Evolutionary conservation across 2,888 invertebrate species (phyloP).

Genomic region (Ennomos erosarius): DNA sequence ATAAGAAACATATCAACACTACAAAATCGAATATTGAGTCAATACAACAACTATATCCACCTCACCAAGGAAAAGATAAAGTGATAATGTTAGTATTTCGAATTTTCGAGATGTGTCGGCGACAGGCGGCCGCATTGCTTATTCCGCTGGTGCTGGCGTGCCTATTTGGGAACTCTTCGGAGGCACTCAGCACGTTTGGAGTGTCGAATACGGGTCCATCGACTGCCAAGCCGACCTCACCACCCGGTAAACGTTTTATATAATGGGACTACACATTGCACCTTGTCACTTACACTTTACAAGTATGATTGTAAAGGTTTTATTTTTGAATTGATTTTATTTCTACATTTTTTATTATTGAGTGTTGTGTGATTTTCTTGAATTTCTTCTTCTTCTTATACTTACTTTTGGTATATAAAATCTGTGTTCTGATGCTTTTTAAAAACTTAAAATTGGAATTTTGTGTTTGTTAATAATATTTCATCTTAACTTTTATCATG

Average conservation of each 20-base stretch:
- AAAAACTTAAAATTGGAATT: too few relatives aligned
- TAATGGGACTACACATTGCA: slow-evolving; percentile 61
- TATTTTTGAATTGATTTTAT: slow-evolving; percentile 14
- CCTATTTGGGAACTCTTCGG: slow-evolving; percentile 77
- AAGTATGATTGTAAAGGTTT: slow-evolving; percentile 5
- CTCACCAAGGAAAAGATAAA: slow-evolving; percentile 8
- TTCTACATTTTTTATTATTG: background rate
- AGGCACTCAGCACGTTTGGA: slow-evolving; percentile 89
- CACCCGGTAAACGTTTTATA: slow-evolving; percentile 83
- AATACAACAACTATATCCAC: slow-evolving; percentile 7
- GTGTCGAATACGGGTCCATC: slow-evolving; percentile 87
- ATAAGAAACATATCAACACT: too few relatives aligned
- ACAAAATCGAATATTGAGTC: background rate
- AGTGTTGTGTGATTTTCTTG: background rate
- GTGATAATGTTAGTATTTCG: slow-evolving; percentile 32
- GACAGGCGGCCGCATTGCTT: slow-evolving; percentile 64
- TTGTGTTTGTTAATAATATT: too few relatives aligned
- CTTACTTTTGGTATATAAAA: too few relatives aligned
- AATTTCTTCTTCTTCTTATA: too few relatives aligned
- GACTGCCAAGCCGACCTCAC: slow-evolving; percentile 82
- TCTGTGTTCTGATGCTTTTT: too few relatives aligned
- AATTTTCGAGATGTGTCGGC: slow-evolving; percentile 69
- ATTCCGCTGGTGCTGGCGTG: slow-evolving; percentile 66
- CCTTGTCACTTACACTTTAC: slow-evolving; percentile 11
- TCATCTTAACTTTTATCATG: too few relatives aligned